Evolutionary conservation across 2,797 vertebrate species (phyloP).

Genomic region (Phrynocephalus forsythii): DNA sequence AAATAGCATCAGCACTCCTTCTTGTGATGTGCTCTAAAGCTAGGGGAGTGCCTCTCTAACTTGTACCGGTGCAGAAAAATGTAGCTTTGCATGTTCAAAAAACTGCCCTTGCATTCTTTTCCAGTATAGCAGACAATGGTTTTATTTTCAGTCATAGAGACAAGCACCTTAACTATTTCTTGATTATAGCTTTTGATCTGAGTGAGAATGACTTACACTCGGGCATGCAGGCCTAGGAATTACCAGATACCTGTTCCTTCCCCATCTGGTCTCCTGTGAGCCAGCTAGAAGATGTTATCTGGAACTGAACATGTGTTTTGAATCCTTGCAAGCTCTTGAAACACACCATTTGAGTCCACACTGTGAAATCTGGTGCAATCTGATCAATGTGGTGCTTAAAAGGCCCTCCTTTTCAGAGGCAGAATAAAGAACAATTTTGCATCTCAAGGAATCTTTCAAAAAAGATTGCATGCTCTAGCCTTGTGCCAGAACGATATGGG

Average conservation of each 20-base stretch:
- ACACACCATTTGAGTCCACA: no score
- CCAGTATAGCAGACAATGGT: not conserved
- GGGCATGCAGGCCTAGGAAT: no score
- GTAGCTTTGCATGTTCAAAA: not conserved
- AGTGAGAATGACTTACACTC: not conserved
- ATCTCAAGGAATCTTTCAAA: no score
- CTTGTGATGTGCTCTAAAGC: not conserved
- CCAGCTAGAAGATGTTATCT: not conserved
- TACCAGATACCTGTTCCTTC: not conserved
- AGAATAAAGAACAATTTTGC: no score
- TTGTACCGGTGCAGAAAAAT: not conserved
- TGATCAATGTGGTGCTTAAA: no score
- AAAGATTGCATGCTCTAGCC: no score
- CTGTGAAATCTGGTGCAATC: no score
- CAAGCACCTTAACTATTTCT: not conserved
- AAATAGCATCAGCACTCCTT: not conserved
- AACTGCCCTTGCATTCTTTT: not conserved
- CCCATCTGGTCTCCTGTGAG: not conserved
- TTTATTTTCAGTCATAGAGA: not conserved
- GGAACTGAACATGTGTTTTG: not conserved
- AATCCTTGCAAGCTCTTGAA: not conserved
- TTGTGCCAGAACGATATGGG: no score
- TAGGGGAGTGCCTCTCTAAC: not conserved
- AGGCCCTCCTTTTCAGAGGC: no score
- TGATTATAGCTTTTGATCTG: not conserved